A percentile compares a stretch with the other conserved stretches of the same genome.
phyloP scores from a whole-genome alignment of 2,797 vertebrate genomes.

The Tragelaphus eurycerus region DNA sequence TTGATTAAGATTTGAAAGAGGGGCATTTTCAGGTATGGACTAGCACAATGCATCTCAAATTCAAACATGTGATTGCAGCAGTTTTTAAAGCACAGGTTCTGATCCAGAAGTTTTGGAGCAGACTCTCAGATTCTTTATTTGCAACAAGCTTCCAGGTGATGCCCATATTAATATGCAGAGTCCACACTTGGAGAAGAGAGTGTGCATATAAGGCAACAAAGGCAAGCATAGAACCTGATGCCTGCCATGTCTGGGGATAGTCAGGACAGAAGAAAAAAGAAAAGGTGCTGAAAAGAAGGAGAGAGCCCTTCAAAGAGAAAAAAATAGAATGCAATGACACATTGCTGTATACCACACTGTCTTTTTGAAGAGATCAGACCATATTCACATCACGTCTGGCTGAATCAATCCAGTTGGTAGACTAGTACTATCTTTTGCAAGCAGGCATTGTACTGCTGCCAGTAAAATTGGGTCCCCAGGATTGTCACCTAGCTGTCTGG shows the following conservation, averaged over 20 bases:
- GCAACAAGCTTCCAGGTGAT: not conserved
- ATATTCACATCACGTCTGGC: not conserved
- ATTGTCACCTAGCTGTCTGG: not conserved
- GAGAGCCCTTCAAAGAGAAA: not conserved
- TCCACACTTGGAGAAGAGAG: accelerated
- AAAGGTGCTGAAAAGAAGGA: not conserved
- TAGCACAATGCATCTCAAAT: not conserved
- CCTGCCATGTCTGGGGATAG: accelerated
- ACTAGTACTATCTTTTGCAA: not conserved
- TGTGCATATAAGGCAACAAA: not conserved
- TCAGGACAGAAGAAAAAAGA: not conserved
- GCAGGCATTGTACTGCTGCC: not conserved
- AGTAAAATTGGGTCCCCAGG: not conserved
- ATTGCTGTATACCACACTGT: not conserved
- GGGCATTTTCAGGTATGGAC: not conserved
- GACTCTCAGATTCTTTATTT: not conserved
- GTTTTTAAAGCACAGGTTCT: not conserved
- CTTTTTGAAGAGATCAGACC: not conserved
- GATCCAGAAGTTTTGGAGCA: not conserved
- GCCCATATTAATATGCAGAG: accelerated
- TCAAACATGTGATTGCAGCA: not conserved
- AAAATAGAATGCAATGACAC: not conserved
- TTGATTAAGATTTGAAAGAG: not conserved
- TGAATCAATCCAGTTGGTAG: not conserved
- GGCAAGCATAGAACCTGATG: accelerated